Percentiles rank a stretch among this genome's conserved stretches.
Conservation (phyloP, 1,140 invertebrate genomes). For the Onthophagus taurus region DNA sequence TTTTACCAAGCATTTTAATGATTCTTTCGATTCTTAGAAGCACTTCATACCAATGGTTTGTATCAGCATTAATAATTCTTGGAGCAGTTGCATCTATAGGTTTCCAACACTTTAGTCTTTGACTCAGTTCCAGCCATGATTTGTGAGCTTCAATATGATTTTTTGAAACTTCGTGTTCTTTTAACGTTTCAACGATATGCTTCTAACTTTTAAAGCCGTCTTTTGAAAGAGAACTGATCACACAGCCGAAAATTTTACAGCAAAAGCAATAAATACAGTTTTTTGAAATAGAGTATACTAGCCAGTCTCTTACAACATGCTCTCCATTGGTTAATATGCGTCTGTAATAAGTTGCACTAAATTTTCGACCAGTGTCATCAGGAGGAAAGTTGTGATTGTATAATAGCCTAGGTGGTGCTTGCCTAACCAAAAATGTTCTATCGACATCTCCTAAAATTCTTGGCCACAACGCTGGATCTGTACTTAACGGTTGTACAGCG, state of each 20-base stretch:
- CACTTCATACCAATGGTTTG: slow-evolving; percentile 8
- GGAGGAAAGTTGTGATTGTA: slow-evolving; percentile 9
- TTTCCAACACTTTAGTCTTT: slow-evolving; percentile 10
- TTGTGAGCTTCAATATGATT: too few relatives aligned
- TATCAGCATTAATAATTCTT: slow-evolving; percentile 8
- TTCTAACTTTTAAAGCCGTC: too few relatives aligned
- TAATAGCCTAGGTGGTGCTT: slow-evolving; percentile 2
- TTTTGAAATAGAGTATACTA: slow-evolving; percentile 4
- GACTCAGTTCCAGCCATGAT: slow-evolving; percentile 4
- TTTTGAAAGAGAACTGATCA: slow-evolving; percentile 5
- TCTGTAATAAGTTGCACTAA: slow-evolving; percentile 4
- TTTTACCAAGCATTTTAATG: slow-evolving; percentile 2
- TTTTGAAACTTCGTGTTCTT: too few relatives aligned
- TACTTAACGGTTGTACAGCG: slow-evolving; percentile 1
- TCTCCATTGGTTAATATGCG: slow-evolving; percentile 9
- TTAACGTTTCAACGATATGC: too few relatives aligned
- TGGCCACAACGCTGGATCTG: slow-evolving; percentile 12
- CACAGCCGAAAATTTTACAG: slow-evolving; percentile 11
- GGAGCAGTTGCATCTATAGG: slow-evolving; percentile 12
- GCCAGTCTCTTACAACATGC: slow-evolving; percentile 10
- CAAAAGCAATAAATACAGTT: slow-evolving; percentile 7
- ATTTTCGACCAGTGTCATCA: slow-evolving; percentile 8
- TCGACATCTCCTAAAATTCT: slow-evolving; percentile 13
- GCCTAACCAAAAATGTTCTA: neutral
- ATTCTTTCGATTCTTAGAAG: slow-evolving; percentile 7